Evolutionary conservation across 2,113 vertebrate genomes (phyloP), one percentile per base, ranked within the genome.

Genomic region (Chaetops frenatus): DNA sequence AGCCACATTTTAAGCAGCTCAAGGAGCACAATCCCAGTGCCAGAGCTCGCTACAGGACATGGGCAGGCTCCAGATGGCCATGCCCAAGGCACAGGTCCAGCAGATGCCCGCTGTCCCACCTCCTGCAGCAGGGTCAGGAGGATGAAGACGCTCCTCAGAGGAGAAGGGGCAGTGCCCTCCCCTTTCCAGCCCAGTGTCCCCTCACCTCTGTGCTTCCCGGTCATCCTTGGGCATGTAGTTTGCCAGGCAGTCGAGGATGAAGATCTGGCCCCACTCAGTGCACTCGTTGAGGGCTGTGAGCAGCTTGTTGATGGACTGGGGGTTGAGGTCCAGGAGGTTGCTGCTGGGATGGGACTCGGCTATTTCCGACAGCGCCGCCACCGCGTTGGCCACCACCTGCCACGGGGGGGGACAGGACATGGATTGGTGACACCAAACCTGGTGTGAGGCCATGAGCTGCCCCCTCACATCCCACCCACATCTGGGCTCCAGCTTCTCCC

Each of bases 251-350:
- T 99, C 99, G 31, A 99, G 98, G 95, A 99, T 99, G 96, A 99
- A 99, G 97, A 99, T 99, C 98, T 99, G 99, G 33, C 99, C 99
- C 99, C 99, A 99, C 96, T 99, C 99, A 0, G 99, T 99, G 85
- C 99, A 99, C 96, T 99, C 99, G 1, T 99, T 99, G 72, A 99
- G 98, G 95, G 99, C 99, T 0, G 99, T 99, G 81, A 99, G 97
- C 85, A 99, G 97, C 97, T 99, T 99, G 98, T 99, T 99, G 97
- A 99, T 99, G 83, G 99, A 99, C 97, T 99, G 99, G 18, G 99
- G 99, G 91, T 99, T 99, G 95, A 99, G 97, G 96, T 99, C 99
- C 77, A 99, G 97, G 28, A 99, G 98, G 95, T 99, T 99, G 92
- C 99, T 99, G 98, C 99, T 99, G 4, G 99, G 99, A 83, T 99